Conservation (phyloP, 2,113 vertebrate species). For the Solea senegalensis region DNA sequence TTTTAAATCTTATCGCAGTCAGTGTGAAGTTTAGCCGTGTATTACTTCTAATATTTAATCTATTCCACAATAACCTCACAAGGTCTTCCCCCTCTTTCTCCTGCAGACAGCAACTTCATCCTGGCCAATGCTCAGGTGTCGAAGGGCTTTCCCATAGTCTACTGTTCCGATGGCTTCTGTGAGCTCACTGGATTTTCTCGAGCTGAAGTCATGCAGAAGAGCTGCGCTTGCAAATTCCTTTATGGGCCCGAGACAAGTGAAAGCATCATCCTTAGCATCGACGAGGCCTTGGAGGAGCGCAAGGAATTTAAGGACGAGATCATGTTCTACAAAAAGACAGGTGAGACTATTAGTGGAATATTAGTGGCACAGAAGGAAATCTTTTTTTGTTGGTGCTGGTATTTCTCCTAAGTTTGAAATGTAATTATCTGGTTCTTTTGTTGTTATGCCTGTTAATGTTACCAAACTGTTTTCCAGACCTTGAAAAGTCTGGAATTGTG, state of each 20-base stretch:
- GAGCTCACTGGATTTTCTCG: conserved; percentile 95
- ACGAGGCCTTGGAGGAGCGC: conserved; percentile 92
- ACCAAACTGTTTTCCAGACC: too few species aligned
- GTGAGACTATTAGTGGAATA: conserved; percentile 41
- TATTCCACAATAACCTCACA: neutral
- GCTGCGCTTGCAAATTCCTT: conserved; percentile 96
- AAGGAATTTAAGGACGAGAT: conserved; percentile 97
- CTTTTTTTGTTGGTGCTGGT: neutral
- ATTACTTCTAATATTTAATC: neutral
- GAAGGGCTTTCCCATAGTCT: conserved; percentile 97
- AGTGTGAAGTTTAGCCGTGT: conserved; percentile 3
- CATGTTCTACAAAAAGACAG: conserved; percentile 93
- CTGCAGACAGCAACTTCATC: conserved; percentile 97
- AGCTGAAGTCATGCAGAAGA: conserved; percentile 99
- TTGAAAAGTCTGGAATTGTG: too few species aligned
- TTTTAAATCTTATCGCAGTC: too few species aligned
- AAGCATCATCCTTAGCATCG: conserved; percentile 91
- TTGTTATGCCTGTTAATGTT: too few species aligned
- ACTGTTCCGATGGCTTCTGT: conserved; percentile 99
- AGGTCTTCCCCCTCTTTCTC: neutral
- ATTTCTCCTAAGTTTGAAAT: too few species aligned
- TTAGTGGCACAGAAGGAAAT: neutral
- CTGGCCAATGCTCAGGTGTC: conserved; percentile 97
- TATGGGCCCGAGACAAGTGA: conserved; percentile 93
- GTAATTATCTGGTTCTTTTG: too few species aligned